A percentile compares a stretch with the other conserved stretches of the same genome.
These are phyloP conservation scores for Chloroclystis v-ata DNA, from an alignment of 2,888 invertebrate genomes.

Conservation along the genomic window DNA sequence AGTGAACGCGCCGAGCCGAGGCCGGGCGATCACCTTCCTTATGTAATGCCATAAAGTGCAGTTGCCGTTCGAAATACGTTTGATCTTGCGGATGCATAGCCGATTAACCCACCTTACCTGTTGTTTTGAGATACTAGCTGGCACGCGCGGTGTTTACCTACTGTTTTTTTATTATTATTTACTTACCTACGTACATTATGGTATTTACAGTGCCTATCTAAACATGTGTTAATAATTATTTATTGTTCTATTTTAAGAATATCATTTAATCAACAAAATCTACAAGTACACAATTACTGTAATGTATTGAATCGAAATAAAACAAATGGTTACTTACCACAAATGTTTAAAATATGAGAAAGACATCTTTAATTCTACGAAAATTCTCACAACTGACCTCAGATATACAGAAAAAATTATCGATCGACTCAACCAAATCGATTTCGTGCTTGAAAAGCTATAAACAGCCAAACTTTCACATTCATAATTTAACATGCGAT, in stretches of 20 bases:
- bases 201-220: no score
- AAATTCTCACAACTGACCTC: no score
- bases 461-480: constrained; percentile 14
- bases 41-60: constrained; percentile 50
- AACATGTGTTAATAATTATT: no score
- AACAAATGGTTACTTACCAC: no score
- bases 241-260: no score
- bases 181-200: no score
- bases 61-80: constrained; percentile 51
- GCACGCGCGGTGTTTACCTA: neutral
- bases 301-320: no score
- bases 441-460: neutral
- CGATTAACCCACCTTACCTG: constrained; percentile 34
- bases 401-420: no score
- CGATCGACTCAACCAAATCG: neutral
- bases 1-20: constrained; percentile 62
- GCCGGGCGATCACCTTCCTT: constrained; percentile 73
- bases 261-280: no score
- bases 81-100: constrained; percentile 48
- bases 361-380: no score
- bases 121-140: constrained; percentile 28
- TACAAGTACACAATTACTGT: no score
- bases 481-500: constrained; percentile 8
- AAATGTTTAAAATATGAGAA: no score
- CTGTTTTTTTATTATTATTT: neutral